A percentile compares a stretch with the other conserved stretches of the same genome.
Evolutionary conservation across 2,113 vertebrate genomes (phyloP).

Genomic region (Kryptolebias marmoratus): DNA sequence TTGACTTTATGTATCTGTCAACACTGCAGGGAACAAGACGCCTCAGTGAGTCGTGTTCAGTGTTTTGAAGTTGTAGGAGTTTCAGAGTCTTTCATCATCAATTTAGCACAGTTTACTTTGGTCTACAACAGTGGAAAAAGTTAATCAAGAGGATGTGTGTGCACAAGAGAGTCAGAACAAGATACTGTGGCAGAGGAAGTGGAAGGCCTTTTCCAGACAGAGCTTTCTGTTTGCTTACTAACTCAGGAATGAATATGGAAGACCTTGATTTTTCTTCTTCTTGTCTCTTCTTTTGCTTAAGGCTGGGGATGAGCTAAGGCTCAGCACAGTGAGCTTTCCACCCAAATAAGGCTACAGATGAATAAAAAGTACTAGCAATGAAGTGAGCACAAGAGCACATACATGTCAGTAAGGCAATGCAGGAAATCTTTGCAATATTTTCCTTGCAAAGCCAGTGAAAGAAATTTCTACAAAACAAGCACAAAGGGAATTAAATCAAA

Average conservation of each 20-base stretch:
- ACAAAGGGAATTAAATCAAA: neutral
- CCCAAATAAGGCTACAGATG: constrained; percentile 69
- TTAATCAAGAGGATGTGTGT: constrained; percentile 58
- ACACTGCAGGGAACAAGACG: constrained; percentile 25
- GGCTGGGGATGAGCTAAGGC: constrained; percentile 57
- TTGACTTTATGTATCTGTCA: constrained; percentile 34
- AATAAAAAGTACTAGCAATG: constrained; percentile 69
- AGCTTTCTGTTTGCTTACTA: constrained; percentile 59
- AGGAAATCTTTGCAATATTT: constrained; percentile 2
- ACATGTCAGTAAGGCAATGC: constrained; percentile 47
- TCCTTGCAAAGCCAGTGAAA: neutral
- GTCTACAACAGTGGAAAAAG: constrained; percentile 63
- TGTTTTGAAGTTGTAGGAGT: constrained; percentile 52
- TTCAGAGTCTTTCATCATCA: constrained; percentile 76
- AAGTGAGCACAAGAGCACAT: constrained; percentile 46
- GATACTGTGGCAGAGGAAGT: constrained; percentile 11
- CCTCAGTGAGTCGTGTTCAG: constrained; percentile 31
- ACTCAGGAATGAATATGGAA: constrained; percentile 68
- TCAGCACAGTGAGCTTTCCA: constrained; percentile 52
- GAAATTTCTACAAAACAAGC: neutral
- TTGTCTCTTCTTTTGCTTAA: constrained; percentile 26
- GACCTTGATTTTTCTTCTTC: constrained; percentile 45
- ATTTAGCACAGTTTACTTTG: constrained; percentile 71
- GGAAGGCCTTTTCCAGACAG: constrained; percentile 30
- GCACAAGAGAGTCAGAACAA: constrained; percentile 24